A percentile compares a stretch with the other conserved stretches of the same genome.
Evolutionary conservation across 2,888 invertebrate genomes (phyloP).

Genomic region (Meiosimyza platycephala): DNA sequence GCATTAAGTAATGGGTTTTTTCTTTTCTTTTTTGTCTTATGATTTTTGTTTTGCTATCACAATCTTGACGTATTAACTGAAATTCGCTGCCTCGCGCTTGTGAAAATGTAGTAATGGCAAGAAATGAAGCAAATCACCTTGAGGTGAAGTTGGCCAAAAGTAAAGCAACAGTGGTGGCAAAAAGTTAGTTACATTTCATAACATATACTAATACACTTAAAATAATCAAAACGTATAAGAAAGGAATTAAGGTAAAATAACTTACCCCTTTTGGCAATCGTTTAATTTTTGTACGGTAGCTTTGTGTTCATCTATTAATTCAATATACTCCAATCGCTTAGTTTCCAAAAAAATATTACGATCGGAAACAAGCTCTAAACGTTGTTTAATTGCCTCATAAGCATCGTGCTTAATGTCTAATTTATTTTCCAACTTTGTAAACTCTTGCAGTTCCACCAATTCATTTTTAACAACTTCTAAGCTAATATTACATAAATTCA

Average conservation of each 20-base stretch:
- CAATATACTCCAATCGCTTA: slow-evolving; percentile 46
- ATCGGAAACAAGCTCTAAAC: slow-evolving; percentile 45
- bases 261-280: slow-evolving; percentile 49
- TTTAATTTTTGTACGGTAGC: slow-evolving; percentile 37
- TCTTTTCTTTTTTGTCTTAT: no score
- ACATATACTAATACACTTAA: no score
- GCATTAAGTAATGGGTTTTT: no score
- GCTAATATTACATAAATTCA: slow-evolving; percentile 56
- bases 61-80: no score
- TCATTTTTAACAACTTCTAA: slow-evolving; percentile 69
- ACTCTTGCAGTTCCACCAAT: slow-evolving; percentile 70
- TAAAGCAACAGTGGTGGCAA: no score
- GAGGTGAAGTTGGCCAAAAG: no score
- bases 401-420: slow-evolving; percentile 55
- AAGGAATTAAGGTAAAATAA: slow-evolving; percentile 20
- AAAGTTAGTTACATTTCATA: no score
- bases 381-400: slow-evolving; percentile 49
- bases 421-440: slow-evolving; percentile 73
- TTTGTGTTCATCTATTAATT: slow-evolving; percentile 39
- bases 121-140: no score
- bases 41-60: no score
- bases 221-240: background rate
- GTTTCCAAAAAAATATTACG: slow-evolving; percentile 47
- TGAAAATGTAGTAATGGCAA: no score
- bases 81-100: no score